Base-by-base conservation (phyloP, 2,888 invertebrate species). In the Spicauda simplicius region DNA sequence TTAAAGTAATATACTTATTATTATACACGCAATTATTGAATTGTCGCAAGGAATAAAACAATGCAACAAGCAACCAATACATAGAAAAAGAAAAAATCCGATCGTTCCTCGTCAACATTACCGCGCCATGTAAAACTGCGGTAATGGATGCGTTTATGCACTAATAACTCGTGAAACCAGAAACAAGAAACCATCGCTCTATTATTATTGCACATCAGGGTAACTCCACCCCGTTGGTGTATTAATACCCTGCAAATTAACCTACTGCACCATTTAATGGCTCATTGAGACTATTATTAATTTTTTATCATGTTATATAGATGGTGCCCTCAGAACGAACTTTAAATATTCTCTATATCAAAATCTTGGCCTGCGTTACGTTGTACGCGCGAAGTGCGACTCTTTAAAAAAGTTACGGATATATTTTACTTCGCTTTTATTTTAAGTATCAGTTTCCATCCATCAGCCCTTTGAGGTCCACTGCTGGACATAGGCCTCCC, bases 131-230 rank as follows among this genome's bases (percentile, higher is more conserved):
- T 59, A 59, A 59, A 48, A 48, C 48, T 52, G 19, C 25, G 30
- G 25, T 60, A 61, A 61, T 61, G 52, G 45, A 52, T 33, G 10
- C 50, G 30, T 61, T 61, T 61, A 61, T 52, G 14, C 8, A 18
- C 52, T 61, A 59, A 59, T 59, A 61, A 61, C 18, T 50, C 60
- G 33, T 37, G 60, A 30, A 30, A 18, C 20, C 52, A 52, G 33
- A 52, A 30, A 18, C 20, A 33, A 52, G 33, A 52, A 33, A 48
- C 45, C 19, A 37, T 61, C 50, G 16, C 16, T 37, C 59, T 61
- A 25, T 61, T 19, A 61, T 61, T 61, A 61, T 53, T 53, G 60
- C 33, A 19, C 60, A 56, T 56, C 56, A 56, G 25, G 48, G 7
- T 14, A 7, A 7, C 54, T n/a, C 14, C 56, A 56, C 56, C 33